phyloP scores from a whole-genome alignment of 2,888 invertebrate genomes.

The Hydrotaea cyrtoneurina region DNA sequence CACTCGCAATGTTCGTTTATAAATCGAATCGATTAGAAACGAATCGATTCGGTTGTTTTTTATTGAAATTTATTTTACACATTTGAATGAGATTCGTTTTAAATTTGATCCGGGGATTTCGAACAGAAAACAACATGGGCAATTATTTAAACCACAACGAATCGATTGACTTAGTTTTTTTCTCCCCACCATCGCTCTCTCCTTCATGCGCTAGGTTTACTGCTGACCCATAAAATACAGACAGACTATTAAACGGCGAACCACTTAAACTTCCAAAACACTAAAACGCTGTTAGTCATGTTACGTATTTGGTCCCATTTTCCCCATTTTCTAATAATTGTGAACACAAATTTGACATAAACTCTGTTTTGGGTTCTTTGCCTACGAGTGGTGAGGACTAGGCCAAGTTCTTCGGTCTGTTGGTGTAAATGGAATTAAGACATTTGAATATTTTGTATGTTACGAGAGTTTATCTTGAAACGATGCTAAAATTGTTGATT shows the following conservation, averaged over 20 bases:
- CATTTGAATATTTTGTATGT: too few relatives aligned
- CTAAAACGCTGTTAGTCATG: not conserved
- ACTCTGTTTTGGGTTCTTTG: not conserved
- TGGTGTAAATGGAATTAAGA: too few relatives aligned
- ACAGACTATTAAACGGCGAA: not conserved
- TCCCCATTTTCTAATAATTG: not conserved
- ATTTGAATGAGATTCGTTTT: not conserved
- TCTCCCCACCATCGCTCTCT: not conserved
- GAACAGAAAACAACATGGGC: constrained; percentile 9
- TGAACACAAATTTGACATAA: not conserved
- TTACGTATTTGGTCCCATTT: not conserved
- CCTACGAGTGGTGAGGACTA: too few relatives aligned
- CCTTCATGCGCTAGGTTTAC: not conserved
- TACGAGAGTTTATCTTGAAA: too few relatives aligned
- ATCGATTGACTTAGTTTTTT: constrained; percentile 43
- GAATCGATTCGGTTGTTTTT: constrained; percentile 21
- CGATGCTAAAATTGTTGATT: too few relatives aligned
- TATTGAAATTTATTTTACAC: constrained; percentile 16
- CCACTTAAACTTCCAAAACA: constrained; percentile 26
- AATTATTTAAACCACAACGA: constrained; percentile 32
- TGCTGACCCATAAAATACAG: constrained; percentile 27
- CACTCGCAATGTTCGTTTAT: not conserved
- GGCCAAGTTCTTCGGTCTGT: too few relatives aligned
- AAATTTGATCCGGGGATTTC: not conserved
- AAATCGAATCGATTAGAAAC: constrained; percentile 12